phyloP scores from a whole-genome alignment of 2,797 vertebrate genomes.

The Pagetopsis macropterus region DNA sequence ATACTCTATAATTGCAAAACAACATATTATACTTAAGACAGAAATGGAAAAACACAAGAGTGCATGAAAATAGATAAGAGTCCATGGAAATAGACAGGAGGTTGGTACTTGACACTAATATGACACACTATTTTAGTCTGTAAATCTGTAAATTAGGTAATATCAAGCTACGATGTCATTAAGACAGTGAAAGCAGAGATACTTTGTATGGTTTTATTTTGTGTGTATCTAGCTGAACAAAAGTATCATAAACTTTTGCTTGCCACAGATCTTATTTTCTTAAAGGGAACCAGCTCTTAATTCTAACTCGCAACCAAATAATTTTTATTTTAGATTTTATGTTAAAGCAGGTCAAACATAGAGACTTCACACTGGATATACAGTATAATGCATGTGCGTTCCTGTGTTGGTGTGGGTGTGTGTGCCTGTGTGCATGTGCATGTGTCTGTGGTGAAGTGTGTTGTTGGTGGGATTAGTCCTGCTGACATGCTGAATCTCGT shows the following conservation, averaged over 20 bases:
- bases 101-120: too few species aligned
- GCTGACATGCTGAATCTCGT: conserved; percentile 38
- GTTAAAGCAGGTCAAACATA: not conserved
- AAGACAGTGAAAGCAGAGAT: not conserved
- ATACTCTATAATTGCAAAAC: too few species aligned
- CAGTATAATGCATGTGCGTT: not conserved
- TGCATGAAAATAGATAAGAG: too few species aligned
- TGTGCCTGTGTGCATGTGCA: conserved; percentile 4
- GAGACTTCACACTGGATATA: not conserved
- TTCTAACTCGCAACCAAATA: not conserved
- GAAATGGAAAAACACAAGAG: too few species aligned
- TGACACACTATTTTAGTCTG: too few species aligned
- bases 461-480: conserved; percentile 48
- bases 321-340: not conserved
- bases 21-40: too few species aligned
- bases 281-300: not conserved
- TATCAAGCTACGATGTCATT: not conserved
- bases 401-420: not conserved
- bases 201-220: not conserved
- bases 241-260: too few species aligned
- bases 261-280: too few species aligned
- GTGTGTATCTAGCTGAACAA: too few species aligned
- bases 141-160: not conserved
- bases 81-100: too few species aligned
- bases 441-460: not conserved